Conservation (phyloP, 2,888 invertebrate genomes). For the Corbicula japonica region DNA sequence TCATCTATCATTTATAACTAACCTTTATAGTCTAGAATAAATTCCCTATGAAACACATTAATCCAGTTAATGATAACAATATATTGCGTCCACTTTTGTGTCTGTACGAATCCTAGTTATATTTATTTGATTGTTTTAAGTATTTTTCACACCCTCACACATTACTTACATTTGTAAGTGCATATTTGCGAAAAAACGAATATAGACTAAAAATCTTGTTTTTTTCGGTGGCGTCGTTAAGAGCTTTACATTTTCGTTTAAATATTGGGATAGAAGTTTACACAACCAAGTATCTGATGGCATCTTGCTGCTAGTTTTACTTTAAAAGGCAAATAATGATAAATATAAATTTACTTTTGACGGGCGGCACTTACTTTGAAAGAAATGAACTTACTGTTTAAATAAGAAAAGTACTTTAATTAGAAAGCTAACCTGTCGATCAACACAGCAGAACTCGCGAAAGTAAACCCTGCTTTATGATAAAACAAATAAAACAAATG, state of each 20-base stretch:
- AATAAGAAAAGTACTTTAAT: not conserved
- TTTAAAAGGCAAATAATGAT: not conserved
- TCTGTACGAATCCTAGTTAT: too few relatives aligned
- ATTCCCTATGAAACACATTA: too few relatives aligned
- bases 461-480: too few relatives aligned
- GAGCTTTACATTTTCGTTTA: not conserved
- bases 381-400: conserved; percentile 6
- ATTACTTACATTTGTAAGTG: not conserved
- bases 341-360: conserved; percentile 2
- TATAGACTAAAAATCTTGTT: too few relatives aligned
- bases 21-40: too few relatives aligned
- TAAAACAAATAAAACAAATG: too few relatives aligned
- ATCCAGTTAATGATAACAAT: too few relatives aligned
- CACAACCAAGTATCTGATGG: not conserved
- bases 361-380: not conserved
- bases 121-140: not conserved
- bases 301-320: conserved; percentile 9
- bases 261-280: not conserved
- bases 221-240: not conserved
- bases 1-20: too few relatives aligned
- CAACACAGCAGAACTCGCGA: too few relatives aligned
- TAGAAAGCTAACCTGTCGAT: not conserved
- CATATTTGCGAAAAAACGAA: too few relatives aligned
- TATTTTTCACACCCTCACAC: not conserved
- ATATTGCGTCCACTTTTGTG: too few relatives aligned